Conservation (phyloP, 1,140 invertebrate species). For the Ruditapes philippinarum region DNA sequence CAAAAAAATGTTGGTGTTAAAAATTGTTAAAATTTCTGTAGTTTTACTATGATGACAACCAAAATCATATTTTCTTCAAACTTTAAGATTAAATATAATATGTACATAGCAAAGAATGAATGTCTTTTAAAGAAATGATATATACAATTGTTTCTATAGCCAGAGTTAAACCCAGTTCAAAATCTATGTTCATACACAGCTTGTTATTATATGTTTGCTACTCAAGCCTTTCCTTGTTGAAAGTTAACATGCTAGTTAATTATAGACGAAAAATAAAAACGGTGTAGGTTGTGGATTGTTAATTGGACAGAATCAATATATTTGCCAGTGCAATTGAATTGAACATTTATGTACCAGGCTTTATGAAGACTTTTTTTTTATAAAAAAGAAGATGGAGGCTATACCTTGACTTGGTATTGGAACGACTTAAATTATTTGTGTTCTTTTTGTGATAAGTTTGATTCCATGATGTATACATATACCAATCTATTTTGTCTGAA, state of each 20-base stretch:
- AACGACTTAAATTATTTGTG: slow-evolving; percentile 41
- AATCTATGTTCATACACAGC: neutral
- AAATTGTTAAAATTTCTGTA: no score
- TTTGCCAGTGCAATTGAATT: neutral
- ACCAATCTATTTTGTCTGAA: slow-evolving; percentile 63
- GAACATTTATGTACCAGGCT: neutral
- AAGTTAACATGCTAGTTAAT: no score
- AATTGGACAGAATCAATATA: slow-evolving; percentile 1
- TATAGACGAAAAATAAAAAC: no score
- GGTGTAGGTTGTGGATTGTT: slow-evolving; percentile 27
- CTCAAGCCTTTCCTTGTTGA: neutral
- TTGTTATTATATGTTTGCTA: slow-evolving; percentile 9
- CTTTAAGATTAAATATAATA: neutral
- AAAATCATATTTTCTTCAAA: no score
- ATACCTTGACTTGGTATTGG: neutral
- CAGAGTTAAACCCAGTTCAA: neutral
- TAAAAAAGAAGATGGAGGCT: neutral
- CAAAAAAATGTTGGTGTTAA: no score
- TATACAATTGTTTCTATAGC: neutral
- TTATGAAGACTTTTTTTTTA: neutral
- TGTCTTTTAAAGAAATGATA: slow-evolving; percentile 8
- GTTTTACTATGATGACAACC: no score
- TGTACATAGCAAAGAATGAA: slow-evolving; percentile 21
- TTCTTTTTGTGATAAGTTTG: slow-evolving; percentile 32
- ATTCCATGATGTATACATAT: slow-evolving; percentile 59